Evolutionary conservation across 1,140 invertebrate species (phyloP), one percentile per base, ranked within the genome.

Genomic region (Brachionus paranguensis): DNA sequence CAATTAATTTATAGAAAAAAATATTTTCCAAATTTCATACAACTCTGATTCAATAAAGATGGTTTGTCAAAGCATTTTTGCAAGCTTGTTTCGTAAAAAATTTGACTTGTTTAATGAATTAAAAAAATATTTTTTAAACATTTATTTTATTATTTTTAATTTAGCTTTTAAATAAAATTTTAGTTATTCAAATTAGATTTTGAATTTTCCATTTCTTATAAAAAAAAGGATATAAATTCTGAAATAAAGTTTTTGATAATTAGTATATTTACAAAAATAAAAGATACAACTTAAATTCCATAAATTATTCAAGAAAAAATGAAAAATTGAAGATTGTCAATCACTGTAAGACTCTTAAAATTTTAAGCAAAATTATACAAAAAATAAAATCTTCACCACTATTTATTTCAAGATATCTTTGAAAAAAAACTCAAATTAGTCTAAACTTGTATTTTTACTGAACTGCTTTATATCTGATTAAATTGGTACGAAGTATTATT

Each of bases 111-210:
- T 20, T 20, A 55, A 55, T 8, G 12, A 20, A 24, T 60, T 60
- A 60, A 60, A 60, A 24, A 60, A 10, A 10, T 1, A 1, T 8
- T 1, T 8, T 24, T 60, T 60, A 1, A 60, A 60, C 53, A 60
- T 60, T 60, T 60, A 60, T 60, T 60, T 60, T 60, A 60, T 60
- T 60, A 60, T 60, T 60, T 60, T 60, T 60, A 60, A n/a, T 47
- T 60, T 60, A 60, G 53, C 20, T 60, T 60, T 60, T 60, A 60
- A 60, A 60, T 20, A 60, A 60, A 60, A 60, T 60, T 60, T 60
- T 60, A 60, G 10, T 0, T 20, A 60, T 60, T 60, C n/a, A 60
- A 60, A 24, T 60, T 60, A 60, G 53, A 60, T 60, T 60, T 60
- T 53, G 47, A 53, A 60, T 60, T 60, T 60, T 60, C 53, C 53